Percentiles rank a stretch among this genome's conserved stretches.
Conservation (phyloP, 2,113 vertebrate genomes). For the Stigmatopora nigra region DNA sequence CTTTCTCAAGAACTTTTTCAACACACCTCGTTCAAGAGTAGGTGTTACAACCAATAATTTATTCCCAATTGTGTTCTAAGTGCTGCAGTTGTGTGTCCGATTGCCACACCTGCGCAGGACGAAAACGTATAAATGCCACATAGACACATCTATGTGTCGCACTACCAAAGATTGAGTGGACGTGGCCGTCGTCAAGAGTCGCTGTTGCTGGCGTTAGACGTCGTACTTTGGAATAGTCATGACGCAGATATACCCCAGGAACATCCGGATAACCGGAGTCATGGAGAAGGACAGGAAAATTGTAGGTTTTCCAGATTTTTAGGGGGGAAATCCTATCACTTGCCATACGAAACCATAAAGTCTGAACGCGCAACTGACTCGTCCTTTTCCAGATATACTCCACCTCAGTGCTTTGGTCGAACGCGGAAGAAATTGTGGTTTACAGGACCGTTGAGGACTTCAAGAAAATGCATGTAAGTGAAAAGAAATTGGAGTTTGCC, state of each 20-base stretch:
- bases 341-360: background rate
- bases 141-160: background rate
- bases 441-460: conserved; percentile 79
- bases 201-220: background rate
- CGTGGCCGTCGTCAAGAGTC: background rate
- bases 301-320: conserved; percentile 40
- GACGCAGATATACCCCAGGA: conserved; percentile 55
- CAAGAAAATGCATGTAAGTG: conserved; percentile 78
- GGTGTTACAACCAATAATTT: too few relatives aligned
- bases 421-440: conserved; percentile 75
- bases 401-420: conserved; percentile 81
- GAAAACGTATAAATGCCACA: conserved; percentile 25
- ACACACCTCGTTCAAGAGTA: too few relatives aligned
- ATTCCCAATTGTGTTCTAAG: background rate
- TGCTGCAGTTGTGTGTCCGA: background rate
- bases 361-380: background rate
- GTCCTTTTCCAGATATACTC: conserved; percentile 76
- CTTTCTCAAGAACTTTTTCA: too few relatives aligned
- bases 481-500: background rate
- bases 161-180: background rate
- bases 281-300: conserved; percentile 62
- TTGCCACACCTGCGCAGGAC: conserved; percentile 18
- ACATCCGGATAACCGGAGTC: conserved; percentile 54
- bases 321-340: background rate
- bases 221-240: conserved; percentile 31